These are phyloP conservation scores for Falco berigora DNA, from an alignment of 2,797 vertebrate species.

Conservation along the genomic window DNA sequence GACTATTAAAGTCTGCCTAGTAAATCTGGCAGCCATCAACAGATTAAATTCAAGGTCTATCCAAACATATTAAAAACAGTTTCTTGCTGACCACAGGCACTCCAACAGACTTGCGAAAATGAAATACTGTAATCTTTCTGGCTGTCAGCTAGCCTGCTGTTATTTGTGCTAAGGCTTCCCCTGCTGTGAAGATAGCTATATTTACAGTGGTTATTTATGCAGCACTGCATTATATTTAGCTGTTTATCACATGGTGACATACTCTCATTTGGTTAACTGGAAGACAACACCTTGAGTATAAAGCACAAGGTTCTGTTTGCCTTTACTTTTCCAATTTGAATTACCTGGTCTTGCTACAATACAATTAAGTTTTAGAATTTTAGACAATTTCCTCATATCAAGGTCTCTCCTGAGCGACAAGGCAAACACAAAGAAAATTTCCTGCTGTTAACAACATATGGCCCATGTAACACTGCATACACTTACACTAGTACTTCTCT, in stretches of 20 bases:
- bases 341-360: not conserved
- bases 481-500: not conserved
- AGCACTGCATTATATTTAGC: not conserved
- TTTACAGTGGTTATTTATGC: slow-evolving; percentile 37
- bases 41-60: slow-evolving; percentile 15
- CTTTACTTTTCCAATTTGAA: not conserved
- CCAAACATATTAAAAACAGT: not conserved
- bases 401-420: not conserved
- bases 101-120: not conserved
- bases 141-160: slow-evolving; percentile 34
- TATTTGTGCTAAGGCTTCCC: slow-evolving; percentile 7
- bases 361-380: not conserved
- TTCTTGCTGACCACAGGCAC: slow-evolving; percentile 38
- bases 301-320: not conserved
- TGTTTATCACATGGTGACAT: slow-evolving; percentile 8
- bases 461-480: not conserved
- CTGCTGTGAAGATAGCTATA: slow-evolving; percentile 41
- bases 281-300: not conserved
- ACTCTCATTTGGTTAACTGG: not conserved
- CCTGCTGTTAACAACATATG: accelerated
- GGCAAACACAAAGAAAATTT: not conserved
- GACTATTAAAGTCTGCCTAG: not conserved
- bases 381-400: not conserved
- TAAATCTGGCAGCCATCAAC: slow-evolving; percentile 27
- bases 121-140: slow-evolving; percentile 7